phyloP scores from a whole-genome alignment of 2,888 invertebrate genomes.

The Pyrrhosoma nymphula region DNA sequence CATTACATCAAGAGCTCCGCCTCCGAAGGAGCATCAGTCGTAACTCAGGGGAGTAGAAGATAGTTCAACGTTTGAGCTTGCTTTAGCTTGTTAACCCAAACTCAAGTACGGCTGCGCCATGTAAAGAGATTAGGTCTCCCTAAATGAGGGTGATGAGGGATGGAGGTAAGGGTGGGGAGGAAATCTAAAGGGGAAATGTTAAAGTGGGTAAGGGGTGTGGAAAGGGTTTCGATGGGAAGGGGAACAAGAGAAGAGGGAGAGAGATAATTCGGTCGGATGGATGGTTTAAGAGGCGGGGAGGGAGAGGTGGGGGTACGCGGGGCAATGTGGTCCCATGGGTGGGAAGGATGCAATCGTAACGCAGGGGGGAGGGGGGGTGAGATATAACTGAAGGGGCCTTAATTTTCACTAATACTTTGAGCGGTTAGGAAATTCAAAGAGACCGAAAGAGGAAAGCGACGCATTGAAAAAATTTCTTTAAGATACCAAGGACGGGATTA shows the following conservation, averaged over 20 bases:
- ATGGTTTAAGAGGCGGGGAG: not conserved
- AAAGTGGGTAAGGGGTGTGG: not conserved
- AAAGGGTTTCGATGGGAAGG: not conserved
- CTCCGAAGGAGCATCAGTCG: not conserved
- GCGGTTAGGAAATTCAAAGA: not conserved
- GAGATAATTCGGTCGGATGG: not conserved
- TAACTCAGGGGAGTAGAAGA: not conserved
- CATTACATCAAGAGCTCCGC: not conserved
- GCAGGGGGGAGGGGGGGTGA: not conserved
- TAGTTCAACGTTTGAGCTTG: not conserved
- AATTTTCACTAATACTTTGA: not conserved
- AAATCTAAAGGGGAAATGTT: not conserved
- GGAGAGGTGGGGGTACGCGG: not conserved
- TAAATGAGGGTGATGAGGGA: not conserved
- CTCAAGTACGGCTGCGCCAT: not conserved
- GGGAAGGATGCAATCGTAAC: not conserved
- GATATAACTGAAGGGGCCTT: not conserved
- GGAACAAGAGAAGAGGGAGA: not conserved
- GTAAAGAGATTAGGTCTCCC: not conserved
- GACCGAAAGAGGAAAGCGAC: not conserved
- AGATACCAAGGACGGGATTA: no score
- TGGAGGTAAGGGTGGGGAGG: not conserved
- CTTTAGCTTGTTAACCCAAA: slow-evolving; percentile 18
- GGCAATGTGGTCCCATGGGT: not conserved
- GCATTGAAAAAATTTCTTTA: no score